Conservation (phyloP, 2,797 vertebrate genomes). For the Poecile montanus region DNA sequence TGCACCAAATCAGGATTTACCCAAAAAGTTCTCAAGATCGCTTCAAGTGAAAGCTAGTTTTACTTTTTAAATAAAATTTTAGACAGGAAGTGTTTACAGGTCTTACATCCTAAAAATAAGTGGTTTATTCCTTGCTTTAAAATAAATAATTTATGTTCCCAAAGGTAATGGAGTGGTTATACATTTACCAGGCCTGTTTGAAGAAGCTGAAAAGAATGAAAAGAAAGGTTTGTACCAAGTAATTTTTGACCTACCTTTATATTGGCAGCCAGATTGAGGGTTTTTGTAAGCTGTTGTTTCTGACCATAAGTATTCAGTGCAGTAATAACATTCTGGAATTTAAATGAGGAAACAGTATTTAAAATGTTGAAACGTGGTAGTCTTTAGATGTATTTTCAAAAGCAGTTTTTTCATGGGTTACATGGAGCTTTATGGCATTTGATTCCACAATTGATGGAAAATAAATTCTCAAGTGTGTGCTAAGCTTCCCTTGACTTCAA, state of each 20-base stretch:
- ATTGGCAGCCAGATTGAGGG: neutral
- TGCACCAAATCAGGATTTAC: neutral
- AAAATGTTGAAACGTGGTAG: neutral
- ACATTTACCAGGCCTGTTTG: slow-evolving; percentile 96
- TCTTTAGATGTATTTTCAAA: neutral
- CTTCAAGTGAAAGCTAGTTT: neutral
- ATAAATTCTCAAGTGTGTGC: neutral
- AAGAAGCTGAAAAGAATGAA: slow-evolving; percentile 98
- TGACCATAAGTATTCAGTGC: neutral
- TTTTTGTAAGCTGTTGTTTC: neutral
- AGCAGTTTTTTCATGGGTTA: neutral
- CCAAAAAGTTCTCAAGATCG: neutral
- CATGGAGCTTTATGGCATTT: neutral
- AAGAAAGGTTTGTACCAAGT: slow-evolving; percentile 88
- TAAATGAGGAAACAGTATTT: neutral
- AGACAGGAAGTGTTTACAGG: neutral
- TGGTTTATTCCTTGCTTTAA: slow-evolving; percentile 8
- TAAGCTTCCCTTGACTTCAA: neutral
- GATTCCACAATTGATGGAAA: neutral
- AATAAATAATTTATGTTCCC: slow-evolving; percentile 51
- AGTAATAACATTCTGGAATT: neutral
- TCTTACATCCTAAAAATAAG: neutral
- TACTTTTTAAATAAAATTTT: neutral
- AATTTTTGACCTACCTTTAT: slow-evolving; percentile 23
- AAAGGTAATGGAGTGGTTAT: slow-evolving; percentile 97